phyloP scores from a whole-genome alignment of 2,888 invertebrate genomes.

The Protophormia terraenovae region DNA sequence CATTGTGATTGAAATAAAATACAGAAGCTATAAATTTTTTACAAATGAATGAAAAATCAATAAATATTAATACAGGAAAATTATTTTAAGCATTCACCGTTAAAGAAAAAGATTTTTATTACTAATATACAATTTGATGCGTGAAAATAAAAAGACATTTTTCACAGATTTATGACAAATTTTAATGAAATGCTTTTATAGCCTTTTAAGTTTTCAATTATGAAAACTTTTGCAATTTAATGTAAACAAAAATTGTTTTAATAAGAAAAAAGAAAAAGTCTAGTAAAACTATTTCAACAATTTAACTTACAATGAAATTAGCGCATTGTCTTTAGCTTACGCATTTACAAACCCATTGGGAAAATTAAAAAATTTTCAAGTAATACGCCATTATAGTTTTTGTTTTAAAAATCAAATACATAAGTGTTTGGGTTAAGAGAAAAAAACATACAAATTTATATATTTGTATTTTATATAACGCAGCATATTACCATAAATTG shows the following conservation, averaged over 20 bases:
- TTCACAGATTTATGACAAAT: too few relatives aligned
- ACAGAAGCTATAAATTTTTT: background rate
- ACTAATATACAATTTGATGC: too few relatives aligned
- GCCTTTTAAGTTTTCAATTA: background rate
- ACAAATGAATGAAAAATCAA: background rate
- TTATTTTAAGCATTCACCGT: too few relatives aligned
- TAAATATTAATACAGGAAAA: too few relatives aligned
- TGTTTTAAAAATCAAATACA: background rate
- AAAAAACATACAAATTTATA: background rate
- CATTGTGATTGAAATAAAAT: background rate
- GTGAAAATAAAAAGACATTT: too few relatives aligned
- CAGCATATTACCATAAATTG: constrained; percentile 31
- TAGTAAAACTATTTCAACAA: background rate
- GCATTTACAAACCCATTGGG: constrained; percentile 42
- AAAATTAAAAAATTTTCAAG: background rate
- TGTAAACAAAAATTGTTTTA: too few relatives aligned
- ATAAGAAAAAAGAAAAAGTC: background rate
- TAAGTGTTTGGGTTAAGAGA: background rate
- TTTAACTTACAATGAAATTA: constrained; percentile 8
- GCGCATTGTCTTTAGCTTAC: constrained; percentile 26
- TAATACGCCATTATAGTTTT: background rate
- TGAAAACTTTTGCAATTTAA: background rate
- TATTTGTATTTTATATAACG: background rate
- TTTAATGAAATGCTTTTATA: too few relatives aligned
- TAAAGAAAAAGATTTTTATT: too few relatives aligned